Base-by-base conservation (phyloP, 1,140 invertebrate genomes). In the Oscheius sp. region DNA sequence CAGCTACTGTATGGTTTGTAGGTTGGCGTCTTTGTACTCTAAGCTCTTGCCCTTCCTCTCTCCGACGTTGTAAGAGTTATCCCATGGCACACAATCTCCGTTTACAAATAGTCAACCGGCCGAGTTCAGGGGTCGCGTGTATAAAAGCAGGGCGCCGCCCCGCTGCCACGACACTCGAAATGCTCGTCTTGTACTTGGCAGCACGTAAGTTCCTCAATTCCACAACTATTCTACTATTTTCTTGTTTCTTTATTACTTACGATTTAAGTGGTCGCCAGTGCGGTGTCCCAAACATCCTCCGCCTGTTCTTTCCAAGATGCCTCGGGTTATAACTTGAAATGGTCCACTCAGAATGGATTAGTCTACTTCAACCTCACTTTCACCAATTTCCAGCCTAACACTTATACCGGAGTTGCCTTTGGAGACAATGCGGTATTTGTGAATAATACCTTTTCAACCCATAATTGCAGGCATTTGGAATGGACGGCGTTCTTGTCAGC, bases 401-500 rank as follows among this genome's bases (percentile, higher is more conserved):
- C 72, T n/a, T 74, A 46, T 32, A 74, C 72, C 1, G 72, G 72
- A 32, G 72, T 74, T n/a, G 72, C 45, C 13, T 74, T 74, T 55
- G 72, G 72, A 59, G 69, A 74, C 20, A 35, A 49, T 31, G 45
- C 45, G 55, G 72, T 74, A 28, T 29, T 36, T 3, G 18, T 68
- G 13, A n/a, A 29, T 28, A 32, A 13, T 13, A 2, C n/a, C 28
- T 63, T 15, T 28, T 26, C 2, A 23, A 64, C 2, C n/a, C 1
- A 62, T 68, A 2, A 2, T 68, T 62, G n/a, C 35, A 55, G 46
- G 23, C 46, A 1, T 1, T 20, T 26, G 26, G 69, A 18, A 10
- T 62, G 31, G 72, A 63, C 26, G 34, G 26, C 52, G 4, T 58
- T 75, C 72, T 29, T 28, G 72, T 74, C 31, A n/a, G 7, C 23